These are phyloP conservation scores for Dinothrombium tinctorium DNA, from an alignment of 1,140 invertebrate genomes.

Conservation along the genomic window DNA sequence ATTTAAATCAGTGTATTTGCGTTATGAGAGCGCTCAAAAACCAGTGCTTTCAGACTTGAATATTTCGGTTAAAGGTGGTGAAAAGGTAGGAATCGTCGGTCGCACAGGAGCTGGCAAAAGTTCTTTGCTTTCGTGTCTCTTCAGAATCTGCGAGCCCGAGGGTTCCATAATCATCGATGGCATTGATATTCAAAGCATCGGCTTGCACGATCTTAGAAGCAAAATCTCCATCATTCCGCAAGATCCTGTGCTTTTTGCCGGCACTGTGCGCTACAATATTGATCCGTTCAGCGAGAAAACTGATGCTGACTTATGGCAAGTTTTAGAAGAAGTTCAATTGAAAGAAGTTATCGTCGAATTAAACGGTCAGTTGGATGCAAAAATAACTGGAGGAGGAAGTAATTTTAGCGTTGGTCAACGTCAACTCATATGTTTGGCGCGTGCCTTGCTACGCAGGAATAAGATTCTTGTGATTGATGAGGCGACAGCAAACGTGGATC, in stretches of 20 bases:
- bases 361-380: conserved; percentile 7
- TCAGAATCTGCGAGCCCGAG: conserved; percentile 19
- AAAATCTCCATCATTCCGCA: conserved; percentile 28
- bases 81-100: conserved; percentile 25
- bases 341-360: conserved; percentile 31
- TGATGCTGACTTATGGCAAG: conserved; percentile 41
- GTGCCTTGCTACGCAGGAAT: conserved; percentile 22
- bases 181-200: conserved; percentile 23
- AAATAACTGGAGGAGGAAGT: conserved; percentile 6
- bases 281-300: conserved; percentile 15
- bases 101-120: conserved; percentile 25
- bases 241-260: conserved; percentile 54
- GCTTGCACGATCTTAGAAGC: conserved; percentile 24
- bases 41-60: conserved; percentile 37
- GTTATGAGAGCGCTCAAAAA: conserved; percentile 37
- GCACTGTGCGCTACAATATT: conserved; percentile 17
- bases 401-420: conserved; percentile 23
- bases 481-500: conserved; percentile 45
- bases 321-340: conserved; percentile 46
- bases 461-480: conserved; percentile 23
- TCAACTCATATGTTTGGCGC: conserved; percentile 24
- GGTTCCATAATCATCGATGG: conserved; percentile 27
- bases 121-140: conserved; percentile 21
- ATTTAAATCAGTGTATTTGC: conserved; percentile 39
- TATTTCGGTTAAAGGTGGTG: conserved; percentile 23